A percentile compares a stretch with the other conserved stretches of the same genome.
These are phyloP conservation scores for Montipora capricornis DNA, from an alignment of 64 coral and sea anemone genomes.

Conservation along the genomic window DNA sequence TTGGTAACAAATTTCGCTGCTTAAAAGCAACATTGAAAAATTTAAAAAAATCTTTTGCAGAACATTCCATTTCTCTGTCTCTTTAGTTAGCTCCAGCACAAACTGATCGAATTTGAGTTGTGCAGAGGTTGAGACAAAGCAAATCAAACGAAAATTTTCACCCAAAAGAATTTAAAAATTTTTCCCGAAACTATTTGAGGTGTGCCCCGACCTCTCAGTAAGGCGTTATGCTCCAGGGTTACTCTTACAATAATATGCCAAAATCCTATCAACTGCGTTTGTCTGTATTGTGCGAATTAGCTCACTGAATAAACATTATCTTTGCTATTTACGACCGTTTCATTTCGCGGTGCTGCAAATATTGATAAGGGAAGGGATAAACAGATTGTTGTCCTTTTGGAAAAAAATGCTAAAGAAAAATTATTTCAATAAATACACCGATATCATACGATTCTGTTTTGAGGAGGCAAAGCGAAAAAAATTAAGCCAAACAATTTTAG, in stretches of 20 bases:
- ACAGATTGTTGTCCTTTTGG: conserved; percentile 41
- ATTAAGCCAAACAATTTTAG: background rate
- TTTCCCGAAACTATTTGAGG: conserved; percentile 27
- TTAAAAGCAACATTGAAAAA: background rate
- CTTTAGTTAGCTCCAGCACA: too few species aligned
- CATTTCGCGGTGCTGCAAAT: conserved; percentile 73
- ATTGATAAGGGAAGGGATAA: conserved; percentile 75
- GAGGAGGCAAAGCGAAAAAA: background rate
- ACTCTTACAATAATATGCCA: conserved; percentile 8
- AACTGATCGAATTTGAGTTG: background rate
- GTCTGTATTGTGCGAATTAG: conserved; percentile 54
- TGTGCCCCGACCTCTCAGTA: background rate
- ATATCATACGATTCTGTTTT: conserved; percentile 11
- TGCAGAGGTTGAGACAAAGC: background rate
- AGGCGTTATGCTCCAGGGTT: background rate
- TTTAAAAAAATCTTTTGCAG: background rate
- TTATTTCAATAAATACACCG: conserved; percentile 13
- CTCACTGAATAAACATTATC: conserved; percentile 76
- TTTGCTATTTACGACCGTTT: conserved; percentile 79
- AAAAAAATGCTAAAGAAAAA: conserved; percentile 33
- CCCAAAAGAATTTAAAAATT: background rate
- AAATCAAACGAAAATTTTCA: background rate
- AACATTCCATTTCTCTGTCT: too few species aligned
- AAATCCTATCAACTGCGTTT: conserved; percentile 48
- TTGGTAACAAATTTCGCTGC: background rate